These are phyloP conservation scores for Steinernema hermaphroditum DNA, from an alignment of 2,888 invertebrate genomes.

Conservation along the genomic window DNA sequence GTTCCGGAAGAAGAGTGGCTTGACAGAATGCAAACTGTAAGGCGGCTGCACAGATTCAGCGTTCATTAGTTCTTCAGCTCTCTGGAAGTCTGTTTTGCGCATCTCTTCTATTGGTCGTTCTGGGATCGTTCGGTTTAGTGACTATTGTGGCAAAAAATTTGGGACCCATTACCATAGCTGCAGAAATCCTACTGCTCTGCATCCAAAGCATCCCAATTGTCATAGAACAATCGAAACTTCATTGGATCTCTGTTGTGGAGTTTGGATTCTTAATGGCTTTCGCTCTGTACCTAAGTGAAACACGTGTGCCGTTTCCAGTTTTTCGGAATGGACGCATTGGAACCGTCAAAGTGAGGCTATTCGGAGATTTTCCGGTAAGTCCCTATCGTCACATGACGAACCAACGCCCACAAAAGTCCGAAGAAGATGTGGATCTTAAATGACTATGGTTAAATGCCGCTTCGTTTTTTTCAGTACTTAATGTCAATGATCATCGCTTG, in stretches of 20 bases:
- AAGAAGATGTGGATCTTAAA: no score
- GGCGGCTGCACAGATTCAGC: neutral
- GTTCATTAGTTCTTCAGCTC: conserved; percentile 46
- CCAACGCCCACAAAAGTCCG: no score
- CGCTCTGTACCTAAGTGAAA: conserved; percentile 55
- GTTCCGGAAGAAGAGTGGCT: conserved; percentile 53
- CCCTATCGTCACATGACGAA: no score
- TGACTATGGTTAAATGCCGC: no score
- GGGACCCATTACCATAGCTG: conserved; percentile 63
- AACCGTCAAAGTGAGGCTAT: conserved; percentile 44
- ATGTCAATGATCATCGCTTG: conserved; percentile 53
- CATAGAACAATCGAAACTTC: conserved; percentile 52
- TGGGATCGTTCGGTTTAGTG: conserved; percentile 58
- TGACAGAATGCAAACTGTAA: conserved; percentile 36
- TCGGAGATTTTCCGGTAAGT: conserved; percentile 59
- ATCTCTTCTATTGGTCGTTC: conserved; percentile 54
- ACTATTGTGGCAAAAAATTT: conserved; percentile 56
- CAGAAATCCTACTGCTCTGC: conserved; percentile 58
- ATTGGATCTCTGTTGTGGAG: conserved; percentile 62
- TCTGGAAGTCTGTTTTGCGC: conserved; percentile 57
- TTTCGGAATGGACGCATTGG: conserved; percentile 39
- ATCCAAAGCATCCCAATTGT: conserved; percentile 54
- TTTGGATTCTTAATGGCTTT: conserved; percentile 49
- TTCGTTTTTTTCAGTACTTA: conserved; percentile 55
- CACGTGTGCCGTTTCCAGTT: conserved; percentile 51